Conservation (phyloP, 1,140 invertebrate species). For the Onthophagus taurus region DNA sequence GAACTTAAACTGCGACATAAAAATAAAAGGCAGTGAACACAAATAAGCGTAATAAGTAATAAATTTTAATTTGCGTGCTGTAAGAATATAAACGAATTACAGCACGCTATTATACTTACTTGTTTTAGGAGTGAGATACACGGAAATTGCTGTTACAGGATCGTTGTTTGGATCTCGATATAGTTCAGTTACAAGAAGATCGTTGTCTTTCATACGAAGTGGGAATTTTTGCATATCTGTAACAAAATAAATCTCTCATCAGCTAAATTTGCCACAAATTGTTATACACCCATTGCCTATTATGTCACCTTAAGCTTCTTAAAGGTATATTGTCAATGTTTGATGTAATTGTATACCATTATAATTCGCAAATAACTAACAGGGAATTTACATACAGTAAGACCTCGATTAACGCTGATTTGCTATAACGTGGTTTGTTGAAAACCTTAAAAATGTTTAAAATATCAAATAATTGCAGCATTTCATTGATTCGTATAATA, state of each 20-base stretch:
- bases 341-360: no score
- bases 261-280: no score
- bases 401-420: no score
- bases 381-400: no score
- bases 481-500: no score
- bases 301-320: no score
- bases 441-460: no score
- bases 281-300: conserved; percentile 2
- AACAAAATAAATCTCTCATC: conserved; percentile 31
- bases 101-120: conserved; percentile 70
- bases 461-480: no score
- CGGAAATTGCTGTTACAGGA: conserved; percentile 95
- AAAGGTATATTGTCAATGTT: no score
- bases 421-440: no score
- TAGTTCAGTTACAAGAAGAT: conserved; percentile 91
- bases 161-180: conserved; percentile 92
- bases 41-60: neutral
- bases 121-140: conserved; percentile 96
- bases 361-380: no score
- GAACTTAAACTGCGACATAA: neutral
- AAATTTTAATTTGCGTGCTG: neutral
- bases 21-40: no score
- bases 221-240: conserved; percentile 99
- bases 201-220: conserved; percentile 96
- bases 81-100: neutral